Conservation (phyloP, 2,888 invertebrate species). For the Melanchra persicariae region DNA sequence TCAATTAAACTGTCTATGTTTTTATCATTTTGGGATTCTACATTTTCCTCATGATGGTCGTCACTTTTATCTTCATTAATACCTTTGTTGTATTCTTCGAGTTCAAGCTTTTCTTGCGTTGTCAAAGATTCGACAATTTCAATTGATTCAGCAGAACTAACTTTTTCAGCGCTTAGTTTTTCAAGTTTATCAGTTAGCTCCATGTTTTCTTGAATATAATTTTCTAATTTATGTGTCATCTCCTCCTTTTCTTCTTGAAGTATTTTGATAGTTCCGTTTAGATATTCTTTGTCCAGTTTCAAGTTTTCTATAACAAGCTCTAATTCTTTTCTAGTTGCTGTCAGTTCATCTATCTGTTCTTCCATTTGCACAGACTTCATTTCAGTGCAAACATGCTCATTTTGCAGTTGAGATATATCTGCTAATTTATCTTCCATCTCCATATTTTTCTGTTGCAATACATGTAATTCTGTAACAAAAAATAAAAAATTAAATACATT, state of each 20-base stretch:
- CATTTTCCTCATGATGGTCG: conserved; percentile 68
- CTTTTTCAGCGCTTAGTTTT: conserved; percentile 93
- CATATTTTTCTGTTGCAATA: conserved; percentile 91
- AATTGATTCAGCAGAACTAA: conserved; percentile 94
- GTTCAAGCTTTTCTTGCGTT: conserved; percentile 93
- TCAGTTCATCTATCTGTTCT: conserved; percentile 93
- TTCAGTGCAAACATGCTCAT: conserved; percentile 94
- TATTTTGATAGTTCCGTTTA: conserved; percentile 89
- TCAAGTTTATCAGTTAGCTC: conserved; percentile 93
- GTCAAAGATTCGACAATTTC: conserved; percentile 94
- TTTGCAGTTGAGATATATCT: conserved; percentile 92
- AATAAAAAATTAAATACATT: neutral
- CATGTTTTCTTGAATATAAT: conserved; percentile 93
- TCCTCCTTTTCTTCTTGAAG: conserved; percentile 92
- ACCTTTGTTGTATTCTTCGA: conserved; percentile 92
- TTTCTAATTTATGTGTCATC: conserved; percentile 91
- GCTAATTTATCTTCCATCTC: conserved; percentile 91
- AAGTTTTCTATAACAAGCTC: conserved; percentile 87
- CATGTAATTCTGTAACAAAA: conserved; percentile 87
- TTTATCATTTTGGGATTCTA: conserved; percentile 84
- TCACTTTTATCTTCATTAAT: conserved; percentile 76
- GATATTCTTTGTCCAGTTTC: conserved; percentile 89
- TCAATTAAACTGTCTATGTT: conserved; percentile 91
- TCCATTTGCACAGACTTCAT: conserved; percentile 95
- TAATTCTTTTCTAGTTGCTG: conserved; percentile 87